Percentiles rank a stretch among this genome's conserved stretches.
phyloP scores from a whole-genome alignment of 1,140 invertebrate genomes.

The Zophobas morio region DNA sequence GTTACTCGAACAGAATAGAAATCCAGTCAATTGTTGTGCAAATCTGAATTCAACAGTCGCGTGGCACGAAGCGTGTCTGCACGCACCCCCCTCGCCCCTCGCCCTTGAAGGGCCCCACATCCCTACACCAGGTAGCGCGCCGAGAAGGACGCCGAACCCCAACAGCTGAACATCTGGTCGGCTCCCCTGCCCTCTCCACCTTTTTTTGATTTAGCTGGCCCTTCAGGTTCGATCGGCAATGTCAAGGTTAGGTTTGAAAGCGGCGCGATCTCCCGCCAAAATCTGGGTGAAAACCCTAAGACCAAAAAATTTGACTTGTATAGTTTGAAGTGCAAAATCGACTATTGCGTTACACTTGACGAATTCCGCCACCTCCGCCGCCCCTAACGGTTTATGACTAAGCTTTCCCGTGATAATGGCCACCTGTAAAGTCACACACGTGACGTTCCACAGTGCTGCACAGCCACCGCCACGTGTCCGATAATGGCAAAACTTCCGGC shows the following conservation, averaged over 20 bases:
- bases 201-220: constrained; percentile 20
- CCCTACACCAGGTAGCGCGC: constrained; percentile 1
- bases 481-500: constrained; percentile 34
- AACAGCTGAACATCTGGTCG: constrained; percentile 46
- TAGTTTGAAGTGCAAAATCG: background rate
- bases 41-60: constrained; percentile 54
- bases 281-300: background rate
- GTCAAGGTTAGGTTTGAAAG: constrained; percentile 16
- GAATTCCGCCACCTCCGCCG: background rate
- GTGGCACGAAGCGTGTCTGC: constrained; percentile 56
- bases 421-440: constrained; percentile 27
- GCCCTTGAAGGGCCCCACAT: background rate
- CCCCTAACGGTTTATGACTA: constrained; percentile 18
- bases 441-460: constrained; percentile 26
- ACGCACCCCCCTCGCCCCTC: constrained; percentile 17
- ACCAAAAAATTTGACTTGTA: too few species aligned
- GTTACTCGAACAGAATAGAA: constrained; percentile 54
- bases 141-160: constrained; percentile 22
- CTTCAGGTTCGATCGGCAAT: constrained; percentile 17
- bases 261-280: constrained; percentile 12
- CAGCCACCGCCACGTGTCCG: constrained; percentile 20
- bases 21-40: constrained; percentile 56
- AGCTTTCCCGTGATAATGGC: constrained; percentile 26
- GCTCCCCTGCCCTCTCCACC: background rate
- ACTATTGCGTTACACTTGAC: background rate